Evolutionary conservation across 2,888 invertebrate species (phyloP).

Genomic region (Pseudoips prasinana): DNA sequence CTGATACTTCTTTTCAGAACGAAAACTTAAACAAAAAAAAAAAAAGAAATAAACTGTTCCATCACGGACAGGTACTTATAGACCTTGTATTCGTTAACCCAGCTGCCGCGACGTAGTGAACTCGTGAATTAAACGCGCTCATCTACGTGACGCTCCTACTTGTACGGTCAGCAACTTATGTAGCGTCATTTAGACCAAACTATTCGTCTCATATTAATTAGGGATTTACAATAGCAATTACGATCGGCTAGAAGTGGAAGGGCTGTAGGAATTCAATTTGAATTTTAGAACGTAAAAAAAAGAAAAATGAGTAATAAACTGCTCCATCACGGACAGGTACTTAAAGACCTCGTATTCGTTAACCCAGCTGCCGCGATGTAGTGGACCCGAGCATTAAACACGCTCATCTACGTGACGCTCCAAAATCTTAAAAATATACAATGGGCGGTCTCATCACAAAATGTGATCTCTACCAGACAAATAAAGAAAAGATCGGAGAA

Average conservation of each 20-base stretch:
- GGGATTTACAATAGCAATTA: too few species aligned
- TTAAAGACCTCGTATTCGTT: slow-evolving; percentile 29
- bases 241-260: too few species aligned
- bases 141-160: slow-evolving; percentile 31
- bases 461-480: too few species aligned
- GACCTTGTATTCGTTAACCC: slow-evolving; percentile 36
- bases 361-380: slow-evolving; percentile 29
- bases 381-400: slow-evolving; percentile 45
- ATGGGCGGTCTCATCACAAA: too few species aligned
- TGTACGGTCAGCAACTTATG: too few species aligned
- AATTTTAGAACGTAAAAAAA: too few species aligned
- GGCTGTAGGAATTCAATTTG: too few species aligned
- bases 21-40: slow-evolving; percentile 29
- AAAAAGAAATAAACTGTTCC: slow-evolving; percentile 25
- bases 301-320: slow-evolving; percentile 26
- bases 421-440: too few species aligned
- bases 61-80: slow-evolving; percentile 18
- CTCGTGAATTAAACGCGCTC: slow-evolving; percentile 48
- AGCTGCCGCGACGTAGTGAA: slow-evolving; percentile 26
- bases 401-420: slow-evolving; percentile 38
- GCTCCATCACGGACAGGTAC: slow-evolving; percentile 23
- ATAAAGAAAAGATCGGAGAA: too few species aligned
- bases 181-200: too few species aligned
- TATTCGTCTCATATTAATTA: too few species aligned
- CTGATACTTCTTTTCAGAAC: slow-evolving; percentile 23